phyloP scores from a whole-genome alignment of 1,140 invertebrate species.

The Drosophila elegans region DNA sequence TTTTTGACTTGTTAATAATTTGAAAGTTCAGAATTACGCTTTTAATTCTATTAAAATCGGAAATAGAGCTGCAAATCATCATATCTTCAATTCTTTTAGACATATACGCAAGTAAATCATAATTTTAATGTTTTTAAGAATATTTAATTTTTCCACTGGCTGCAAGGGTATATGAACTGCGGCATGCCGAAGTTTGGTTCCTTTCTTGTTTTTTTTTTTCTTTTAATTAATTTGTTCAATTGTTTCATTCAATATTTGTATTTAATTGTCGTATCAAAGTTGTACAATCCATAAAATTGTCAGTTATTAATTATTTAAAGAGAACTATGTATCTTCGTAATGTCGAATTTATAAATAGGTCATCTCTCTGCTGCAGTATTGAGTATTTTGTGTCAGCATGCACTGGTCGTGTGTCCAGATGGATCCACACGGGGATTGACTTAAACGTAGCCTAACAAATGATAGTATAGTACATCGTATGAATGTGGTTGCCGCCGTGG shows the following conservation, averaged over 20 bases:
- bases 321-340: conserved; percentile 36
- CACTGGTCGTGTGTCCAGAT: conserved; percentile 71
- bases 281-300: conserved; percentile 16
- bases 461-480: conserved; percentile 66
- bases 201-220: no score
- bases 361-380: conserved; percentile 51
- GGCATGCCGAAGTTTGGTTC: no score
- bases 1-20: no score
- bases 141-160: no score
- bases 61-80: no score
- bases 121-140: no score
- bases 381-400: conserved; percentile 79
- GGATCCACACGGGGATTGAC: conserved; percentile 53
- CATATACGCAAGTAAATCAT: no score
- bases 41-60: no score
- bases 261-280: conserved; percentile 50
- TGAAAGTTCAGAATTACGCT: no score
- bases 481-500: conserved; percentile 50
- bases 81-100: no score
- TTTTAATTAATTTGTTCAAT: neutral
- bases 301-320: conserved; percentile 31
- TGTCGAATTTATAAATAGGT: conserved; percentile 55
- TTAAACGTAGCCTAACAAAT: conserved; percentile 68
- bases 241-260: conserved; percentile 3
- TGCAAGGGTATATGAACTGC: no score